Base-by-base conservation (phyloP, 1,140 invertebrate genomes). In the Doryteuthis pealeii region DNA sequence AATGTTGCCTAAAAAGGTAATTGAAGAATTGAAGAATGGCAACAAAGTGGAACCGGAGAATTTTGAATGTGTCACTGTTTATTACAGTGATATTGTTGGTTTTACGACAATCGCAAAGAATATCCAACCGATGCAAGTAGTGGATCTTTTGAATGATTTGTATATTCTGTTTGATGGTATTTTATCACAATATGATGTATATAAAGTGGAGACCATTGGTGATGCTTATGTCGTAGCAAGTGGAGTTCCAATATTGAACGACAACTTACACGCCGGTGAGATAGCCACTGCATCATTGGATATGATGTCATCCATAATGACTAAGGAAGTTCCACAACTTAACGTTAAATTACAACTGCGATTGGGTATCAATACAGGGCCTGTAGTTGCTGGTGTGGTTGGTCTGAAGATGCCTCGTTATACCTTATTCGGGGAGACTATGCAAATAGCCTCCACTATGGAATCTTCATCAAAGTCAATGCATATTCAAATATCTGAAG, bases 71-170 rank as follows among this genome's bases (percentile, higher is more conserved):
- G 94, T 96, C 70, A 96, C 94, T 1, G 95, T 96, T 71, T 96
- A 95, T 87, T 79, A 79, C 75, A 81, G 80, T 1, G 97, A 99
- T 88, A 99, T 99, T 87, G 97, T 99, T 72, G 96, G 96, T 78
- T 99, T 99, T 89, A 99, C 97, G 45, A 92, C 93, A 67, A 95
- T 99, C 92, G 97, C 96, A 12, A 95, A 96, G 0, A 94, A 96
- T 86, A 97, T 96, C 84, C 95, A 95, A 68, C 96, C 97, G 54
- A 90, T 98, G 80, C 91, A 94, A 89, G 92, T 93, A 8, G 76
- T 82, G n/a, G 69, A 77, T 40, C 66, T 82, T 30, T 72, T 82
- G 32, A 82, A 82, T 74, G 79, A 81, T 69, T 90, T 96, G 8
- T 96, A 96, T 85, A 95, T 94, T 1, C 71, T 65, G 40, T 83